These are phyloP conservation scores for Chiloscyllium punctatum DNA, from an alignment of 2,797 vertebrate species.

Conservation along the genomic window DNA sequence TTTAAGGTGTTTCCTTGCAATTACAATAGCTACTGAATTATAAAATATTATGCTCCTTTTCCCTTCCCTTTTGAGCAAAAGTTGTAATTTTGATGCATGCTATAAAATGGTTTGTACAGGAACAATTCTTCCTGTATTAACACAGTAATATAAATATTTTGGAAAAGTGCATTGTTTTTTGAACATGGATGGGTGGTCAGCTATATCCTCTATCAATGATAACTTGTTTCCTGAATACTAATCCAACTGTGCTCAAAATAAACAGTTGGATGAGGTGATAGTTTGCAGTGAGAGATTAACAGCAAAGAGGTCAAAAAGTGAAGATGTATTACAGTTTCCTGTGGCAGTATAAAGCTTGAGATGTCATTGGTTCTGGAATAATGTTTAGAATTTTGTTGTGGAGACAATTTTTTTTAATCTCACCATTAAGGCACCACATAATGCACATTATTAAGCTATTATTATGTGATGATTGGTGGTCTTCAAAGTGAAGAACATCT, in stretches of 20 bases:
- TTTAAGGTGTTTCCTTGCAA: background rate
- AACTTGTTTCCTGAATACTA: conserved; percentile 47
- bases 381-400: background rate
- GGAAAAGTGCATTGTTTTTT: conserved; percentile 15
- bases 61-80: background rate
- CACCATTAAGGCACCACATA: background rate
- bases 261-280: conserved; percentile 47
- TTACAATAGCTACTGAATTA: background rate
- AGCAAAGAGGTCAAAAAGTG: conserved; percentile 44
- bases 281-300: conserved; percentile 43
- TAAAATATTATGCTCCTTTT: background rate
- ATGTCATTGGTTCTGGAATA: background rate
- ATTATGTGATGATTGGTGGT: background rate
- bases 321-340: conserved; percentile 46
- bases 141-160: conserved; percentile 31
- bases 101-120: background rate
- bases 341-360: background rate
- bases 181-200: background rate
- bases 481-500: background rate
- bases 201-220: conserved; percentile 44
- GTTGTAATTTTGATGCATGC: background rate
- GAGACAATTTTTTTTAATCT: background rate
- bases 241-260: conserved; percentile 45
- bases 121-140: conserved; percentile 36
- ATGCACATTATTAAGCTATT: background rate